These are phyloP conservation scores for Sphaeramia orbicularis DNA, from an alignment of 2,797 vertebrate species.

Conservation along the genomic window DNA sequence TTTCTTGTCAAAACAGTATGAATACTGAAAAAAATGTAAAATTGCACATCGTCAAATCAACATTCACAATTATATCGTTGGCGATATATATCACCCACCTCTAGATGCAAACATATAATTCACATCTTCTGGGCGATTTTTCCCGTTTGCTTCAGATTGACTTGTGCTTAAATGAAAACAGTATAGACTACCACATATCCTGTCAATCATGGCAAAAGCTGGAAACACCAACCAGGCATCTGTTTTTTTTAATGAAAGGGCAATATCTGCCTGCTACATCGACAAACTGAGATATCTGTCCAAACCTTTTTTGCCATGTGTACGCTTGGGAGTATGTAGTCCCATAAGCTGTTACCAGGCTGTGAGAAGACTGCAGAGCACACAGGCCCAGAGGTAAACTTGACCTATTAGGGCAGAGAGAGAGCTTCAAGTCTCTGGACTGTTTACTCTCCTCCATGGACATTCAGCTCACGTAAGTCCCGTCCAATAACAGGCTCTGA, in stretches of 20 bases:
- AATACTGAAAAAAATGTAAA: too few relatives aligned
- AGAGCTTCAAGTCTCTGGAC: slow-evolving; percentile 21
- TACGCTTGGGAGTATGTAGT: slow-evolving; percentile 18
- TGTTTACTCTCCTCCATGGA: slow-evolving; percentile 31
- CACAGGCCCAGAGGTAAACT: slow-evolving; percentile 36
- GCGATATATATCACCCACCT: too few relatives aligned
- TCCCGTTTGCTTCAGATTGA: too few relatives aligned
- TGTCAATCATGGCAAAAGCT: background rate
- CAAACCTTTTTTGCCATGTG: slow-evolving; percentile 12
- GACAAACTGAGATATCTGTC: slow-evolving; percentile 4
- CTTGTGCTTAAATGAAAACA: too few relatives aligned
- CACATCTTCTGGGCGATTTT: too few relatives aligned
- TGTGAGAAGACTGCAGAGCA: slow-evolving; percentile 25
- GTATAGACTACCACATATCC: too few relatives aligned
- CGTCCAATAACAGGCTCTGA: slow-evolving; percentile 18
- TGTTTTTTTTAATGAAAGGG: slow-evolving; percentile 7
- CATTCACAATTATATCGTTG: too few relatives aligned
- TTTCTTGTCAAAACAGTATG: too few relatives aligned
- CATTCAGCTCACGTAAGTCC: slow-evolving; percentile 47
- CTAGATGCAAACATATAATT: too few relatives aligned
- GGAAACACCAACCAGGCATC: background rate
- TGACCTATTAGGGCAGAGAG: slow-evolving; percentile 36
- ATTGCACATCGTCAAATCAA: too few relatives aligned
- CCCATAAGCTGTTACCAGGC: slow-evolving; percentile 28
- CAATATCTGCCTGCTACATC: slow-evolving; percentile 12